Evolutionary conservation across 2,797 vertebrate genomes (phyloP), one percentile per base, ranked within the genome.

Genomic region (Morelia viridis): DNA sequence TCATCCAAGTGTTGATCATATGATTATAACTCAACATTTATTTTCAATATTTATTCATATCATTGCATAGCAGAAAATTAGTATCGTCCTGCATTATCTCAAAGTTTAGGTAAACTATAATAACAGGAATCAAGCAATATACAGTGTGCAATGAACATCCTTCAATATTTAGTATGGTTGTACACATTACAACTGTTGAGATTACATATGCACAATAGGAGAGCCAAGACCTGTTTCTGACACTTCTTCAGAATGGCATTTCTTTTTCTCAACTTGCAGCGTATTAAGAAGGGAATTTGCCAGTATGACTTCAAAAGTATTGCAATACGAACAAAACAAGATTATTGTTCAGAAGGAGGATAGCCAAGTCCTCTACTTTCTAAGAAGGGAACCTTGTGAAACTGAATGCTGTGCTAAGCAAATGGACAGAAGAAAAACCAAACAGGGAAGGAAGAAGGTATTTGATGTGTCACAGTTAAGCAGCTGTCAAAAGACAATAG

Each of bases 221-320:
- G 8, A 90, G 28, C 19, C 24, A 46, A 64, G 91, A 80, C n/a
- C 10, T 94, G 94, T 94, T 84, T 62, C 24, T 86, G 35, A 35
- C 19, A 92, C 9, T 91, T 35, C 85, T 83, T 26, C 89, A 28
- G 31, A 56, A 85, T 17, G 2, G 0, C 89, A 31, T 41, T 95
- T 85, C 88, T 86, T 94, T 8, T 93, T 94, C 87, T 94, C 62
- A 87, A 5, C 60, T 94, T 80, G 90, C 53, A 92, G 85, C n/a
- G 24, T 94, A 89, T 94, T 95, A 89, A 94, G 31, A 61, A 90
- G 57, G 89, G 93, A 91, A 92, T 96, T 96, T 96, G 93, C 9
- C 90, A 92, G 19, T 90, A 61, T 89, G 93, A 85, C 58, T 96
- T 94, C 76, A 93, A 90, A 94, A 93, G 95, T 92, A 91, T 91